These are phyloP conservation scores for Arge pagana DNA, from an alignment of 2,888 invertebrate species.

Conservation along the genomic window DNA sequence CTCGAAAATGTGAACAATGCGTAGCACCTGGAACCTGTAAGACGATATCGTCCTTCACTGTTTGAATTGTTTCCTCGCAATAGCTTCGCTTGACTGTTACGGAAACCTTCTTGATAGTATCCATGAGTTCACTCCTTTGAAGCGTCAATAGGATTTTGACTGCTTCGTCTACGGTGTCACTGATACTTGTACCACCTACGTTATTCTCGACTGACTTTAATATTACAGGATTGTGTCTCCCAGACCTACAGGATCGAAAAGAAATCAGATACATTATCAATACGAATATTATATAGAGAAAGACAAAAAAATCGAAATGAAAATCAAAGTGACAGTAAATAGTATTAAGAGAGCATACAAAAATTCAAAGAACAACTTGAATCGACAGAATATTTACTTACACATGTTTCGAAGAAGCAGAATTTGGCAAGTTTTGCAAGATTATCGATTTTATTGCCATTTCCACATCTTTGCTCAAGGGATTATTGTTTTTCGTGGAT, in stretches of 20 bases:
- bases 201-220: too few species aligned
- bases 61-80: conserved; percentile 4
- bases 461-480: too few species aligned
- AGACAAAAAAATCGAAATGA: too few species aligned
- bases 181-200: too few species aligned
- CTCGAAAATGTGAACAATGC: conserved; percentile 1
- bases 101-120: conserved; percentile 3
- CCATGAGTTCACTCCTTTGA: conserved; percentile 5
- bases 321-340: too few species aligned
- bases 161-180: conserved; percentile 5
- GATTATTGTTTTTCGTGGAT: background rate
- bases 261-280: too few species aligned
- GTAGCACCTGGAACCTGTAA: conserved; percentile 9
- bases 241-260: too few species aligned
- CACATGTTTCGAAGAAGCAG: conserved; percentile 7
- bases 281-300: too few species aligned
- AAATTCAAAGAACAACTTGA: too few species aligned
- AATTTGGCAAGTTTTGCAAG: background rate
- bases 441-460: conserved; percentile 9
- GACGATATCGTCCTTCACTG: conserved; percentile 2
- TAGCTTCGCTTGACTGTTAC: conserved; percentile 1
- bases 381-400: too few species aligned
- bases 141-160: background rate
- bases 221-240: too few species aligned
- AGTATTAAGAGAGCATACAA: too few species aligned